Evolutionary conservation across 2,888 invertebrate genomes (phyloP).

Genomic region (Notocelia uddmanniana): DNA sequence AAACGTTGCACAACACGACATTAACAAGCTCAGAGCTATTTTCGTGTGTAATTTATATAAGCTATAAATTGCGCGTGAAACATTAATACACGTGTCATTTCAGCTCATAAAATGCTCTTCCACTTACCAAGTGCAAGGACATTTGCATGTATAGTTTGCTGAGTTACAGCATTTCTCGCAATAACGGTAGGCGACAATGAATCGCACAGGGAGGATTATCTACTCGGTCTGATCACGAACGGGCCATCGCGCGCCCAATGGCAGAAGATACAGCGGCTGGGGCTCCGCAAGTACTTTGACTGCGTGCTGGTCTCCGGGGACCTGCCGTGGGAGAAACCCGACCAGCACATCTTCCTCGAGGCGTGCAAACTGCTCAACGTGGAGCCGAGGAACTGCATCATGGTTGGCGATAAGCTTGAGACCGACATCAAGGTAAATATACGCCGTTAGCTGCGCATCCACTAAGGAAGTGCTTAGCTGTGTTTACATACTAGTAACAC

Average conservation of each 20-base stretch:
- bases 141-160: constrained; percentile 75
- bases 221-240: constrained; percentile 93
- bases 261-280: constrained; percentile 93
- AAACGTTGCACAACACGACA: constrained; percentile 65
- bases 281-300: constrained; percentile 91
- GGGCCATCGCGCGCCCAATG: constrained; percentile 95
- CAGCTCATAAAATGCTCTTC: constrained; percentile 71
- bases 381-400: constrained; percentile 90
- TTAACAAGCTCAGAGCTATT: constrained; percentile 63
- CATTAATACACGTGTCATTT: constrained; percentile 54
- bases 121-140: constrained; percentile 67
- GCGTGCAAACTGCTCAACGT: constrained; percentile 92
- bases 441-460: neutral
- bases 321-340: constrained; percentile 94
- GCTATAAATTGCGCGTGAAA: constrained; percentile 70
- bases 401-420: constrained; percentile 95
- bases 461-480: too few species aligned
- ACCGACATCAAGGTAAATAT: constrained; percentile 90
- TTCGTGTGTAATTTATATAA: constrained; percentile 73
- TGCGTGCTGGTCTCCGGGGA: constrained; percentile 93
- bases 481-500: too few species aligned
- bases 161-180: constrained; percentile 76
- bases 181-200: constrained; percentile 80
- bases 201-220: constrained; percentile 88
- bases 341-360: constrained; percentile 92